phyloP scores from a whole-genome alignment of 1,140 invertebrate genomes.

The Zaprionus ghesquierei region DNA sequence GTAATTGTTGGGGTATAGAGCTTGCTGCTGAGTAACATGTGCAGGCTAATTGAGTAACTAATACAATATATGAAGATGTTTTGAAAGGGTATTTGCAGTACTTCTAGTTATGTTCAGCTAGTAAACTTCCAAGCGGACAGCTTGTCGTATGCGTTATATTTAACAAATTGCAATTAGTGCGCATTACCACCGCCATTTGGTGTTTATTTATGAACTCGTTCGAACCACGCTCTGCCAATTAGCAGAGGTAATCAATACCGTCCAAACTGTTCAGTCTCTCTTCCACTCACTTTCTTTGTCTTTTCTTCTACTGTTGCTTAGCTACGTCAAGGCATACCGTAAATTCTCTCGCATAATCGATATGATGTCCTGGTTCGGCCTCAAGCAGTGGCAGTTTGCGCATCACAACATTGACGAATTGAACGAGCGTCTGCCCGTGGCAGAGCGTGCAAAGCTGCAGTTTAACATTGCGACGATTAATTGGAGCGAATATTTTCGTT shows the following conservation, averaged over 20 bases:
- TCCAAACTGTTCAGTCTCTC: neutral
- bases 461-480: conserved; percentile 84
- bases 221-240: conserved; percentile 27
- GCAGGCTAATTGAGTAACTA: neutral
- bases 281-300: neutral
- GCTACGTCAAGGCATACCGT: conserved; percentile 71
- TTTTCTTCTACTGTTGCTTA: conserved; percentile 11
- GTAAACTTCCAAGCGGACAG: neutral
- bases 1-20: neutral
- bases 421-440: conserved; percentile 58
- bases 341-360: conserved; percentile 81
- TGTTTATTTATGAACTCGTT: conserved; percentile 49
- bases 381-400: conserved; percentile 80
- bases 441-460: conserved; percentile 67
- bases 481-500: conserved; percentile 85
- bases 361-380: conserved; percentile 82
- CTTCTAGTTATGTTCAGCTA: neutral
- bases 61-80: neutral
- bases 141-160: conserved; percentile 29
- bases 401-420: conserved; percentile 82
- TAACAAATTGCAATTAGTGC: conserved; percentile 67
- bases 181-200: conserved; percentile 49
- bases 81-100: neutral
- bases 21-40: neutral
- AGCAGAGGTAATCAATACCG: conserved; percentile 40